Percentiles rank a stretch among this genome's conserved stretches.
These are phyloP conservation scores for Eueremaeus valkanovi DNA, from an alignment of 2,888 invertebrate genomes.

Conservation along the genomic window DNA sequence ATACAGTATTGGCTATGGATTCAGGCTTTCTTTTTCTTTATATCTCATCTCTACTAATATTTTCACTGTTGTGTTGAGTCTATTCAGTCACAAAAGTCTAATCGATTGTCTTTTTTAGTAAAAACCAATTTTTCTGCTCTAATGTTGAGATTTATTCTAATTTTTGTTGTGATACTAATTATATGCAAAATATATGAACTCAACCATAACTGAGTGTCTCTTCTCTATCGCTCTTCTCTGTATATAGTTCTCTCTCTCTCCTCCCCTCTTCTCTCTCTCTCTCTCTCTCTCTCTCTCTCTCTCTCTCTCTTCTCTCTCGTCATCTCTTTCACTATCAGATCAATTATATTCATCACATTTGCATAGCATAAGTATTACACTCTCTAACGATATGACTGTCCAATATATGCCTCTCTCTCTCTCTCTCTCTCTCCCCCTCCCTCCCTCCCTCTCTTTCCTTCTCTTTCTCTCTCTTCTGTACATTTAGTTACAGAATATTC, in stretches of 20 bases:
- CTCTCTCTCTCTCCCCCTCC: slow-evolving; percentile 5
- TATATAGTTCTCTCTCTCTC: no score
- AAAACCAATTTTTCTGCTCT: no score
- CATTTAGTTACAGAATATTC: background rate
- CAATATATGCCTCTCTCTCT: background rate
- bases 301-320: no score
- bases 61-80: no score
- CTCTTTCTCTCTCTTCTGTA: no score
- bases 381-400: slow-evolving; percentile 16
- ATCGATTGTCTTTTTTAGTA: no score
- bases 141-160: background rate
- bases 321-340: background rate
- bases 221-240: background rate
- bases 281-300: no score
- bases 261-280: background rate
- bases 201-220: slow-evolving; percentile 8
- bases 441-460: background rate
- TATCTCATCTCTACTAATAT: no score
- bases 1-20: no score
- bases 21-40: no score
- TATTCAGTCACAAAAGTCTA: no score
- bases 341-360: slow-evolving; percentile 19
- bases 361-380: slow-evolving; percentile 8
- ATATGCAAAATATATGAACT: slow-evolving; percentile 14
- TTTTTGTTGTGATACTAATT: background rate